Conservation (phyloP, 2,888 invertebrate genomes). For the Oscheius sp. region DNA sequence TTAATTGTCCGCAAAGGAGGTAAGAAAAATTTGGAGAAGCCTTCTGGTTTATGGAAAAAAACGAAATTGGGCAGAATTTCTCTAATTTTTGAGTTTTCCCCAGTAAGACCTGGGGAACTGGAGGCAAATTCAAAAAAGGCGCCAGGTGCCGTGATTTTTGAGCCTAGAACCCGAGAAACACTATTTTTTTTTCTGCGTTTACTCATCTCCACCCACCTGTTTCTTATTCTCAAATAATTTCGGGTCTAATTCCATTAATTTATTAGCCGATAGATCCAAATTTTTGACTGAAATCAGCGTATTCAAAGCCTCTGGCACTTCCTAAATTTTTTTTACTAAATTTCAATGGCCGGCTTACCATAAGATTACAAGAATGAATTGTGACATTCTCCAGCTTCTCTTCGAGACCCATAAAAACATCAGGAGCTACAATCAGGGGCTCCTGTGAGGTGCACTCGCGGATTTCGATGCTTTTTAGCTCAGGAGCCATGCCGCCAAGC, state of each 20-base stretch:
- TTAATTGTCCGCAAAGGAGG: not conserved
- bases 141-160: no score
- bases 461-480: slow-evolving; percentile 50
- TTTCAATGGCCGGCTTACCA: slow-evolving; percentile 34
- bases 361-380: slow-evolving; percentile 63
- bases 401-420: slow-evolving; percentile 52
- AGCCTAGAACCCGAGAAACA: not conserved
- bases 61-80: no score
- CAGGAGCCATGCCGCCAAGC: slow-evolving; percentile 48
- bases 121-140: no score
- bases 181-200: not conserved
- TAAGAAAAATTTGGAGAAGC: not conserved
- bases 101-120: not conserved
- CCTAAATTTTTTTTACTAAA: slow-evolving; percentile 28
- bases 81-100: no score
- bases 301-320: slow-evolving; percentile 46
- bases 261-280: slow-evolving; percentile 46
- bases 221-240: slow-evolving; percentile 47
- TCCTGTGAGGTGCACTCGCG: slow-evolving; percentile 52
- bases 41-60: no score
- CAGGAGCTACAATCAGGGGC: slow-evolving; percentile 43
- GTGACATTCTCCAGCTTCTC: slow-evolving; percentile 54
- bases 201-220: not conserved
- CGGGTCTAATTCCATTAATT: slow-evolving; percentile 43
- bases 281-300: slow-evolving; percentile 36